Evolutionary conservation across 1,140 invertebrate genomes (phyloP).

Genomic region (Zaprionus camerounensis): DNA sequence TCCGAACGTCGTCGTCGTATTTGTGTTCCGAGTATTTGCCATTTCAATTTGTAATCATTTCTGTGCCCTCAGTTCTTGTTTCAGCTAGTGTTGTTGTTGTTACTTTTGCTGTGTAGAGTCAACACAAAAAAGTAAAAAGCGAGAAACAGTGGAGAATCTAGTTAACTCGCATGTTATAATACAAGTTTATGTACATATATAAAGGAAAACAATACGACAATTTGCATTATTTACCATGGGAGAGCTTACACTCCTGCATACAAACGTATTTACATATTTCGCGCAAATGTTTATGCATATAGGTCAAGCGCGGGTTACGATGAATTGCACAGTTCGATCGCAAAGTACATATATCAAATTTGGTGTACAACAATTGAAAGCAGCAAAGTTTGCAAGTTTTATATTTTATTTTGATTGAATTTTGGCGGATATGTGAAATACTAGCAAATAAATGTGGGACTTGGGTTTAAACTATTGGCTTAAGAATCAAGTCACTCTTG

Average conservation of each 20-base stretch:
- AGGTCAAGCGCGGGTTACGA: background rate
- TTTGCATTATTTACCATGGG: constrained; percentile 35
- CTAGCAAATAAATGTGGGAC: too few species aligned
- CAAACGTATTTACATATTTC: constrained; percentile 1
- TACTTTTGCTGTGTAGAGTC: background rate
- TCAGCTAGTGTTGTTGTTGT: too few species aligned
- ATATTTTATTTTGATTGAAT: background rate
- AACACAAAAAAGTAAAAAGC: constrained; percentile 9
- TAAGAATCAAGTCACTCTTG: too few species aligned
- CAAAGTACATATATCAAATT: background rate
- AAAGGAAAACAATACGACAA: constrained; percentile 32
- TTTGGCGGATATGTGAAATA: background rate
- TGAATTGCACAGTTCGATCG: background rate
- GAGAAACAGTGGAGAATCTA: background rate
- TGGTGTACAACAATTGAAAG: background rate
- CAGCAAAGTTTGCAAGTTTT: background rate
- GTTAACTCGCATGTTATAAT: background rate
- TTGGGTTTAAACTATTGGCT: too few species aligned
- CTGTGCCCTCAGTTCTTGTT: constrained; percentile 27
- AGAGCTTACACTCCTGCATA: constrained; percentile 6
- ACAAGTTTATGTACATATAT: background rate
- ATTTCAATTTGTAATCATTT: constrained; percentile 73
- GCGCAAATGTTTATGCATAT: constrained; percentile 17
- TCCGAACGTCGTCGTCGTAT: constrained; percentile 36
- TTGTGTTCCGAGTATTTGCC: constrained; percentile 37